Conservation (phyloP, 1,140 invertebrate genomes). For the Akabosia matsudoensis region DNA sequence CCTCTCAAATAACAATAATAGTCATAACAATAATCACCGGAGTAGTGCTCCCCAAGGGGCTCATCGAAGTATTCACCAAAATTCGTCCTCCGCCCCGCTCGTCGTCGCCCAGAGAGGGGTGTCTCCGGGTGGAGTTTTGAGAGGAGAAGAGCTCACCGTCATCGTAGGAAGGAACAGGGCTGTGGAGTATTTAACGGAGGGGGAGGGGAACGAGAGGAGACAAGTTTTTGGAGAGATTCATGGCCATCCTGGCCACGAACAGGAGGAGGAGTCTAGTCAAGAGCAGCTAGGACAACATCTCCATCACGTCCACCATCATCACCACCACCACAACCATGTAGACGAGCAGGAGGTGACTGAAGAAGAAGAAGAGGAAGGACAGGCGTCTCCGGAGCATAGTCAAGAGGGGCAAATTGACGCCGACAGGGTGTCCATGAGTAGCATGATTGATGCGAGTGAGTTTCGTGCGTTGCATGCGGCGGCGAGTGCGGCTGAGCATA, state of each 20-base stretch:
- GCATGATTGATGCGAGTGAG: constrained; percentile 74
- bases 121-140: neutral
- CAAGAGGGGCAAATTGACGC: neutral
- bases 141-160: constrained; percentile 2
- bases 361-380: constrained; percentile 5
- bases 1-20: constrained; percentile 16
- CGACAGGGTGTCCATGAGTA: neutral
- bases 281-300: constrained; percentile 29
- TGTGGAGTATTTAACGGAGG: neutral
- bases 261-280: too few species aligned
- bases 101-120: neutral
- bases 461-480: constrained; percentile 65
- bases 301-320: constrained; percentile 28
- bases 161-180: constrained; percentile 3
- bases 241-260: too few species aligned
- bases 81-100: constrained; percentile 6
- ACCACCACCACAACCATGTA: constrained; percentile 15
- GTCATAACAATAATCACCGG: neutral
- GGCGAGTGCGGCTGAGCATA: neutral
- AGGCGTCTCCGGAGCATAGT: constrained; percentile 28
- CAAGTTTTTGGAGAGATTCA: too few species aligned
- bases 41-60: too few species aligned
- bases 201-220: too few species aligned
- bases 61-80: too few species aligned
- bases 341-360: neutral